Conservation (phyloP, 2,797 vertebrate species). For the Tarsius wallacei region DNA sequence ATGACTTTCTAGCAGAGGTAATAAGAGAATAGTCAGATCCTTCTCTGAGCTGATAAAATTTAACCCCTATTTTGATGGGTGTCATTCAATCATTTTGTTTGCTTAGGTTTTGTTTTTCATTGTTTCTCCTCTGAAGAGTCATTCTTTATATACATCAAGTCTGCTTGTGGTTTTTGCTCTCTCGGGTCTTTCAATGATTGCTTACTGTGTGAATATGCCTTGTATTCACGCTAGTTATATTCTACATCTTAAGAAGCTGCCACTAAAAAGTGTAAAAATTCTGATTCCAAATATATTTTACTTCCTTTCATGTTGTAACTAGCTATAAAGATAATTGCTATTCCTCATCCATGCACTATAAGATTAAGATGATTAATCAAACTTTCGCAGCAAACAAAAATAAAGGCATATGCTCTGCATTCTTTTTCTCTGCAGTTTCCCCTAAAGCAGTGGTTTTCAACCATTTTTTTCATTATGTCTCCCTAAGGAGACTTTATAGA, state of each 20-base stretch:
- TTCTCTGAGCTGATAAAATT: neutral
- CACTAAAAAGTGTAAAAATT: constrained; percentile 21
- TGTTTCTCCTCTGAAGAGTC: neutral
- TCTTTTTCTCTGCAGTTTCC: constrained; percentile 14
- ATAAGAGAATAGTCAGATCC: neutral
- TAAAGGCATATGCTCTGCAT: constrained; percentile 9
- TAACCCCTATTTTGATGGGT: neutral
- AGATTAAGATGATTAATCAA: constrained; percentile 79
- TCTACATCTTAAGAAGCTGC: neutral
- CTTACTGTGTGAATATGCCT: neutral
- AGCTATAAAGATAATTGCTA: constrained; percentile 69
- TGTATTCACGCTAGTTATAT: neutral
- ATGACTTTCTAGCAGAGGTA: neutral
- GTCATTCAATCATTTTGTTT: neutral
- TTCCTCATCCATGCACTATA: constrained; percentile 36
- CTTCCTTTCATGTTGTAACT: constrained; percentile 57
- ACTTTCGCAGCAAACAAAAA: constrained; percentile 57
- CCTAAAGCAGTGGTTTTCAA: neutral
- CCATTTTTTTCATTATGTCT: neutral
- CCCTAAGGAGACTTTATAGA: neutral
- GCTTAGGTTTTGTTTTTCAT: neutral
- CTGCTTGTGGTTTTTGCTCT: neutral
- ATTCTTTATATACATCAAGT: neutral
- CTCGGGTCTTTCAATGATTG: neutral
- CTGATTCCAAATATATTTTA: constrained; percentile 60